Conservation (phyloP, 1,140 invertebrate species). For the Nymphalis io region DNA sequence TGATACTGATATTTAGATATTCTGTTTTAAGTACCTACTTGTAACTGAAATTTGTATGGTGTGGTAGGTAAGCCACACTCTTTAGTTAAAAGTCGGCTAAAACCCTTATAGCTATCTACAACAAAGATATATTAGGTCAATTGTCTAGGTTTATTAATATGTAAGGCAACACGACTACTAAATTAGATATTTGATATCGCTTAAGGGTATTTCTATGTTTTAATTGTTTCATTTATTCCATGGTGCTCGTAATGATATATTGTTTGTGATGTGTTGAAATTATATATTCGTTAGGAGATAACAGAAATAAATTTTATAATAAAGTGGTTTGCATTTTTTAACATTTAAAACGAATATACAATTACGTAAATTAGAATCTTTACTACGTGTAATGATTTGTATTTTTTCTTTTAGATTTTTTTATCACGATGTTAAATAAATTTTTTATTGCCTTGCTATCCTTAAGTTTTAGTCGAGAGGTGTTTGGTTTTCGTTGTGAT, state of each 20-base stretch:
- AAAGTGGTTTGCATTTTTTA: too few species aligned
- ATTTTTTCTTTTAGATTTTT: background rate
- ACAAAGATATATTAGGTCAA: slow-evolving; percentile 28
- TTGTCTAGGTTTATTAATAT: slow-evolving; percentile 30
- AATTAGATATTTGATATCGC: slow-evolving; percentile 23
- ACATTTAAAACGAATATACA: too few species aligned
- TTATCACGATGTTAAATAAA: background rate
- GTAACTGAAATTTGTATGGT: too few species aligned
- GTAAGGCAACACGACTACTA: slow-evolving; percentile 26
- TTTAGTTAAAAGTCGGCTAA: background rate
- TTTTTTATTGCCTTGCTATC: background rate
- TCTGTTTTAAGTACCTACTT: too few species aligned
- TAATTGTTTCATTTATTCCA: slow-evolving; percentile 30
- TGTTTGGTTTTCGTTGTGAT: slow-evolving; percentile 59
- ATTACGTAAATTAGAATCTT: too few species aligned
- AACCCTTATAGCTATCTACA: slow-evolving; percentile 4
- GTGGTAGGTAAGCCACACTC: background rate
- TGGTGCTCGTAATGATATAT: slow-evolving; percentile 2
- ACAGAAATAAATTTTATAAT: too few species aligned
- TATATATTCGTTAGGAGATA: too few species aligned
- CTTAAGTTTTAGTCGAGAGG: background rate
- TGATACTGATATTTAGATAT: too few species aligned
- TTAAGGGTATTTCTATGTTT: slow-evolving; percentile 30
- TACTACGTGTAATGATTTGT: background rate
- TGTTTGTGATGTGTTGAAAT: background rate